A percentile compares a stretch with the other conserved stretches of the same genome.
Evolutionary conservation across 2,797 vertebrate species (phyloP).

Genomic region (Cynodonichthys magdalenae): DNA sequence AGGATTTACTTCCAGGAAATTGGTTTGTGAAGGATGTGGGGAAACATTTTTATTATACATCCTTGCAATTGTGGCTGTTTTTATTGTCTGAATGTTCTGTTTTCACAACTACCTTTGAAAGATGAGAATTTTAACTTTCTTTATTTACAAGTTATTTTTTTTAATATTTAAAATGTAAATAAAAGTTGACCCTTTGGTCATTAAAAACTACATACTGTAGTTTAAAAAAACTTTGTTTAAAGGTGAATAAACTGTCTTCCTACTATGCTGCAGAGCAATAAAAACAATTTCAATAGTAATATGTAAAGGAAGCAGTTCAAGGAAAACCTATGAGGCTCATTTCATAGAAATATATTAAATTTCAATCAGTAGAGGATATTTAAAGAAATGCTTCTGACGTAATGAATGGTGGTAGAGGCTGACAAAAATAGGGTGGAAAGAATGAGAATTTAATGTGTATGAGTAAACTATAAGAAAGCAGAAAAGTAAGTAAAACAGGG

Average conservation of each 20-base stretch:
- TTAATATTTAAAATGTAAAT: too few species aligned
- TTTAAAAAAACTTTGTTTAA: too few species aligned
- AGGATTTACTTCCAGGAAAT: neutral
- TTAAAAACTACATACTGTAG: too few species aligned
- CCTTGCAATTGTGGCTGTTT: constrained; percentile 1
- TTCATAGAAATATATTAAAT: constrained; percentile 59
- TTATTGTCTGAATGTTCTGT: neutral
- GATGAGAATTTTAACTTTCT: neutral
- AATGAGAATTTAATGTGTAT: constrained; percentile 3
- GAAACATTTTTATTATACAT: neutral
- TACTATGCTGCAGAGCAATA: neutral
- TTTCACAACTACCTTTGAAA: neutral
- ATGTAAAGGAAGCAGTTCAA: constrained; percentile 14
- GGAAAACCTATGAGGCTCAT: constrained; percentile 19
- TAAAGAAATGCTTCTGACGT: constrained; percentile 18
- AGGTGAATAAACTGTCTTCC: neutral
- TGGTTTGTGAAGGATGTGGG: neutral
- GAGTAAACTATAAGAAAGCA: constrained; percentile 16
- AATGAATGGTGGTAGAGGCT: constrained; percentile 14
- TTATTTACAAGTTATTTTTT: neutral
- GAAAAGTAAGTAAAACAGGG: constrained; percentile 15
- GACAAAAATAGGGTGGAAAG: constrained; percentile 3
- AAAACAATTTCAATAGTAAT: constrained; percentile 7
- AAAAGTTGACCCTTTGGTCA: too few species aligned
- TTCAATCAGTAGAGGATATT: constrained; percentile 39